Evolutionary conservation across 35 echinoderm and acorn worm genomes (phyloP).

Genomic region (Holothuria glaberrima): DNA sequence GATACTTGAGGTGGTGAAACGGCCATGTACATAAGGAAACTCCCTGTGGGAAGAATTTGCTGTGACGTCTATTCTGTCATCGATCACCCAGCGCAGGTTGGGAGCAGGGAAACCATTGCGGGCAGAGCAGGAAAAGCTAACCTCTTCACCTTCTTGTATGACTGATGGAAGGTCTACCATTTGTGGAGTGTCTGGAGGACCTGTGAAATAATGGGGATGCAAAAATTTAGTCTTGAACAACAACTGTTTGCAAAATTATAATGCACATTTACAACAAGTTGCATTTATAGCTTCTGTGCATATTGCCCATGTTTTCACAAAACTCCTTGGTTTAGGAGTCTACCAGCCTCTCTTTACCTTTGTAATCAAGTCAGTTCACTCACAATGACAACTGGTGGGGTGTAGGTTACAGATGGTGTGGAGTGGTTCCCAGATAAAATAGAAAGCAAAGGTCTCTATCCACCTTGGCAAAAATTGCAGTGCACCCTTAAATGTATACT

Average conservation of each 20-base stretch:
- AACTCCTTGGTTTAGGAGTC: background rate
- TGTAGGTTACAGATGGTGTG: no score
- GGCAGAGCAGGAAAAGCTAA: conserved; percentile 26
- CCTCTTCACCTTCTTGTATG: conserved; percentile 20
- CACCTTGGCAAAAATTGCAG: no score
- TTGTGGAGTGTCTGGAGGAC: conserved; percentile 22
- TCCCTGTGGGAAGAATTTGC: background rate
- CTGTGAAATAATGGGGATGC: background rate
- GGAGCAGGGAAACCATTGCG: conserved; percentile 42
- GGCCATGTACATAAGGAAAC: background rate
- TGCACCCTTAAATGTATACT: no score
- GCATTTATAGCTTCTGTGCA: no score
- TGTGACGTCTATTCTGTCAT: background rate
- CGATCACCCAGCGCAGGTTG: conserved; percentile 35
- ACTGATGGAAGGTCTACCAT: background rate
- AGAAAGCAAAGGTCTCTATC: no score
- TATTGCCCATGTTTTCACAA: no score
- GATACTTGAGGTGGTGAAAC: background rate
- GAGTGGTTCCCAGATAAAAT: no score
- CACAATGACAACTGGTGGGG: no score
- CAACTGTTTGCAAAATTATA: no score
- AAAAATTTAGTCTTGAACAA: no score
- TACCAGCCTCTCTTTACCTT: background rate
- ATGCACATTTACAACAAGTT: no score
- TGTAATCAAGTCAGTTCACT: background rate